A percentile compares a stretch with the other conserved stretches of the same genome.
These are phyloP conservation scores for Dendrolimus houi DNA, from an alignment of 2,888 invertebrate species.

Conservation along the genomic window DNA sequence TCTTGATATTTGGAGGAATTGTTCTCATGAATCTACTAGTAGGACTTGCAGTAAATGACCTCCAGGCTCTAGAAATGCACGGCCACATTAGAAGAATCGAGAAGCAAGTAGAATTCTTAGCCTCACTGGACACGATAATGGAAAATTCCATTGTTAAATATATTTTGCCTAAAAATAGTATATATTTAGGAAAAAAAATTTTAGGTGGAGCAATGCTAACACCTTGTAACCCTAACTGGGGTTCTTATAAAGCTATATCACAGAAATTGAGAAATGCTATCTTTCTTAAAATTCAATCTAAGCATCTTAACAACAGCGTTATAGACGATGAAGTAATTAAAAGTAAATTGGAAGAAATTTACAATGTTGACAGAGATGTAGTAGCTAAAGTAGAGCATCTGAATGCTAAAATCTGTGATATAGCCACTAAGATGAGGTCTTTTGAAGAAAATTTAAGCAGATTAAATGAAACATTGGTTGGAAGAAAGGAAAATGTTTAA, in stretches of 20 bases:
- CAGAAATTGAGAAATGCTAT: slow-evolving; percentile 46
- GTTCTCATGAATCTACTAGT: slow-evolving; percentile 77
- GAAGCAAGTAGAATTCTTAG: slow-evolving; percentile 72
- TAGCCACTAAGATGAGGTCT: background rate
- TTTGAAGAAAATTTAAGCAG: background rate
- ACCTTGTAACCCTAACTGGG: slow-evolving; percentile 12
- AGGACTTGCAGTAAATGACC: slow-evolving; percentile 77
- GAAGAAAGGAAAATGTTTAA: background rate
- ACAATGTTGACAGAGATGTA: slow-evolving; percentile 7
- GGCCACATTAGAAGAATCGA: slow-evolving; percentile 71
- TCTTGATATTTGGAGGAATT: slow-evolving; percentile 69
- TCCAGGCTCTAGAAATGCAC: slow-evolving; percentile 69
- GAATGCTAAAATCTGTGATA: background rate
- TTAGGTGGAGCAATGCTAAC: slow-evolving; percentile 9
- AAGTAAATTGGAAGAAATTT: slow-evolving; percentile 19
- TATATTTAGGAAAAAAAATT: slow-evolving; percentile 12
- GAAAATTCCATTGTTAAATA: slow-evolving; percentile 12
- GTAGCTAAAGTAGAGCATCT: background rate
- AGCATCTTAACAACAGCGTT: slow-evolving; percentile 42
- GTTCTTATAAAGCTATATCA: slow-evolving; percentile 37
- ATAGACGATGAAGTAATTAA: slow-evolving; percentile 34
- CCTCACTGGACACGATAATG: slow-evolving; percentile 19
- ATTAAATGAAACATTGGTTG: background rate
- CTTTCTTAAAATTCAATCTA: slow-evolving; percentile 44
- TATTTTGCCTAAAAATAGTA: slow-evolving; percentile 12